Evolutionary conservation across 2,888 invertebrate genomes (phyloP).

Genomic region (Ormyrus pomaceus): DNA sequence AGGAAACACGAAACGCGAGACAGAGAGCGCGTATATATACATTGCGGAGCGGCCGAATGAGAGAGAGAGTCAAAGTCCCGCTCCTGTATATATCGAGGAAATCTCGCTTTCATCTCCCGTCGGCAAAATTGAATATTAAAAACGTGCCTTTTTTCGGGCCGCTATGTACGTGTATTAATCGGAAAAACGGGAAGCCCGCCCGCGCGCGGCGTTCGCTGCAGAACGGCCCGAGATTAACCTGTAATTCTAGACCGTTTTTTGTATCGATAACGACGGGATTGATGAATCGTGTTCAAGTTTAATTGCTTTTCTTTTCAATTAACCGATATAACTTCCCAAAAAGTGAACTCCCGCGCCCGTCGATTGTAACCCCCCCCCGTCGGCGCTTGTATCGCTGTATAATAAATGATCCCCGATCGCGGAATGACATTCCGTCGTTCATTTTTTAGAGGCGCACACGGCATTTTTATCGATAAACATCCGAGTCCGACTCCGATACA

Average conservation of each 20-base stretch:
- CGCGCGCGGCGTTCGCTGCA: not conserved
- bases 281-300: not conserved
- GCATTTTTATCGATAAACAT: no score
- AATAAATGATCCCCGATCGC: not conserved
- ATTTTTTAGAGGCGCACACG: not conserved
- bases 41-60: not conserved
- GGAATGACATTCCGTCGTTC: not conserved
- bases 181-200: conserved; percentile 20
- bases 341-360: not conserved
- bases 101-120: conserved; percentile 48
- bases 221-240: not conserved
- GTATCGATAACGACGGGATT: not conserved
- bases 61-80: conserved; percentile 17
- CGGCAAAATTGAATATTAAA: conserved; percentile 54
- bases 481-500: no score
- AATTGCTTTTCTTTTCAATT: conserved; percentile 1
- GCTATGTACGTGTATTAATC: conserved; percentile 18
- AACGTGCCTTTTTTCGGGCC: conserved; percentile 2
- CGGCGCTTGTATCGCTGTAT: not conserved
- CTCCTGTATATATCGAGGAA: conserved; percentile 27
- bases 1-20: conserved; percentile 54
- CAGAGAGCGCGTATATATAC: not conserved
- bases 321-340: not conserved
- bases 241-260: conserved; percentile 1
- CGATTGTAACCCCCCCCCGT: not conserved